phyloP scores from a whole-genome alignment of 30 jellyfish, hydroid and myxozoan species.

The Hydra vulgaris region DNA sequence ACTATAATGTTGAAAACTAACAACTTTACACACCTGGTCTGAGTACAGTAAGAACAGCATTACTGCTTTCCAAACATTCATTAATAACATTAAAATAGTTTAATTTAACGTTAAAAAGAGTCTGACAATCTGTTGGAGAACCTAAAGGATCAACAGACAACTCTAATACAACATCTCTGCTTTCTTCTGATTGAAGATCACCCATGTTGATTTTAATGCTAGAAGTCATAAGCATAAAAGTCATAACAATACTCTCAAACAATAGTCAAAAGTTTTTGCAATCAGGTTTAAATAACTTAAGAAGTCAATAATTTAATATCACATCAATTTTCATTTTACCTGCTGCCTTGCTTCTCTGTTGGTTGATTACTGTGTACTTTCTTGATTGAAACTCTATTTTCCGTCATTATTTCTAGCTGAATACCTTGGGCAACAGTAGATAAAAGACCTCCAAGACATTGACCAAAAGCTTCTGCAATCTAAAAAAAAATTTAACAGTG shows the following conservation, averaged over 20 bases:
- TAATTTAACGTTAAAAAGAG: constrained; percentile 32
- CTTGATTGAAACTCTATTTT: constrained; percentile 53
- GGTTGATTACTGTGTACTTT: constrained; percentile 58
- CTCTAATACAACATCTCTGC: constrained; percentile 62
- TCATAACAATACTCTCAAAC: too few relatives aligned
- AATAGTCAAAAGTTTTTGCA: too few relatives aligned
- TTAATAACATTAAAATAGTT: constrained; percentile 55
- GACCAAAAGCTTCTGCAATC: constrained; percentile 81
- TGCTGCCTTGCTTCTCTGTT: constrained; percentile 1
- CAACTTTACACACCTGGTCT: too few relatives aligned
- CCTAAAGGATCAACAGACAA: constrained; percentile 43
- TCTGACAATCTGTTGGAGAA: constrained; percentile 43
- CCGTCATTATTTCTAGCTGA: constrained; percentile 32
- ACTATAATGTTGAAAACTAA: too few relatives aligned
- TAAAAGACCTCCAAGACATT: constrained; percentile 67
- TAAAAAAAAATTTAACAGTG: too few relatives aligned
- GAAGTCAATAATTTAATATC: too few relatives aligned
- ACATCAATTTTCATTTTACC: too few relatives aligned
- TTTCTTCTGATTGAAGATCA: constrained; percentile 79
- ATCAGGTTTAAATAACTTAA: too few relatives aligned
- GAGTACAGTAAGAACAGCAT: constrained; percentile 27
- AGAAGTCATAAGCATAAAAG: too few relatives aligned
- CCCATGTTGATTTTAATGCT: constrained; percentile 81
- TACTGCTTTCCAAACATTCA: constrained; percentile 12
- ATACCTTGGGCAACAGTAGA: constrained; percentile 82